A percentile compares a stretch with the other conserved stretches of the same genome.
These are phyloP conservation scores for Drosophila paulistorum DNA, from an alignment of 1,140 invertebrate species.

Conservation along the genomic window DNA sequence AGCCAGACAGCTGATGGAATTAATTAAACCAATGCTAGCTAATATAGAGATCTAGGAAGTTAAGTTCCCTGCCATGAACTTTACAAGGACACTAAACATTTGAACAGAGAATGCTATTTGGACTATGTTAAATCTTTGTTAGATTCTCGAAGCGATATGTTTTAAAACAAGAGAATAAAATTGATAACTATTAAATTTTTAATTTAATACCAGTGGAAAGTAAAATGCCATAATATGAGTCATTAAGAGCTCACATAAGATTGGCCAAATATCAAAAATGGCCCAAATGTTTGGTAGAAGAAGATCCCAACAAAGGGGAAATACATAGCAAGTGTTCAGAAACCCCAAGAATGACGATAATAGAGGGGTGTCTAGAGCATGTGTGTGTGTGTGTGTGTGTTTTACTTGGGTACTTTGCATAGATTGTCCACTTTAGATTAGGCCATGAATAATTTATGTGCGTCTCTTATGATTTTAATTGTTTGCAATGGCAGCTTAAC, in stretches of 20 bases:
- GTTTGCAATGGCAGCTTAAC: conserved; percentile 82
- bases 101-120: not conserved
- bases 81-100: not conserved
- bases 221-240: conserved; percentile 34
- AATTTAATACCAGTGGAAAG: not conserved
- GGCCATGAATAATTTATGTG: conserved; percentile 83
- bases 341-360: not conserved
- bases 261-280: conserved; percentile 59
- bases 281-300: conserved; percentile 18
- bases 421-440: conserved; percentile 83
- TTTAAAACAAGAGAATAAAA: no score
- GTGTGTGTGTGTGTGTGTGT: conserved; percentile 17
- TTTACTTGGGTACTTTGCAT: conserved; percentile 68
- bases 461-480: conserved; percentile 83
- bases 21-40: conserved; percentile 23
- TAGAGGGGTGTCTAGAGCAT: not conserved
- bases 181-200: not conserved
- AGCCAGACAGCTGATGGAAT: conserved; percentile 24
- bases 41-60: not conserved
- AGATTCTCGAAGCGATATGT: no score
- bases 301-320: not conserved
- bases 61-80: not conserved
- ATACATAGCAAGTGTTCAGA: conserved; percentile 17
- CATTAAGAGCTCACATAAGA: conserved; percentile 31
- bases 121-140: no score